Evolutionary conservation across 1,140 invertebrate genomes (phyloP).

Genomic region (Pseudomyrmex cubaensis): DNA sequence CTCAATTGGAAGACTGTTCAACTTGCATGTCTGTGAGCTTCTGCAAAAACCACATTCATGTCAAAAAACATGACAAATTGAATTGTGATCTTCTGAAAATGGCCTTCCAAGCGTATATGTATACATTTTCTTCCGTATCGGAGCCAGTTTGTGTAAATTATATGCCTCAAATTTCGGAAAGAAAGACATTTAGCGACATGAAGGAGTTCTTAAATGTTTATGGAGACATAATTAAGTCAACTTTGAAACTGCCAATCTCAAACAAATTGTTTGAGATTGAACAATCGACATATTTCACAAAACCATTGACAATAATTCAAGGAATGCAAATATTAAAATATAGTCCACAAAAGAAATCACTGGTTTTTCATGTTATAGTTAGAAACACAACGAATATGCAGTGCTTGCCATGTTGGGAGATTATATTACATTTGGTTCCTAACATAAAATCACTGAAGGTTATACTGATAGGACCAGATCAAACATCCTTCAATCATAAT

Average conservation of each 20-base stretch:
- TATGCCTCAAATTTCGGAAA: too few species aligned
- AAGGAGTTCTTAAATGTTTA: conserved; percentile 50
- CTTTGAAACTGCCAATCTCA: conserved; percentile 53
- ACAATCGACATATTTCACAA: conserved; percentile 75
- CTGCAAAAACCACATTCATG: conserved; percentile 68
- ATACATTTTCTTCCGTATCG: background rate
- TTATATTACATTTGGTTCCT: conserved; percentile 76
- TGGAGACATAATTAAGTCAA: conserved; percentile 74
- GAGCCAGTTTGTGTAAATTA: too few species aligned
- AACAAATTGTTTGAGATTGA: conserved; percentile 55
- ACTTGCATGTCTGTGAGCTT: conserved; percentile 74
- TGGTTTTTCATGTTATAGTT: conserved; percentile 77
- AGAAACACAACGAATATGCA: conserved; percentile 64
- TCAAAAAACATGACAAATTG: conserved; percentile 54
- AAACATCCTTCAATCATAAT: conserved; percentile 70
- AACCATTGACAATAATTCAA: conserved; percentile 77
- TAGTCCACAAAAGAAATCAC: background rate
- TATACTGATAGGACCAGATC: conserved; percentile 75
- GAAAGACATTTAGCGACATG: too few species aligned
- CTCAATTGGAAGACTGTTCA: conserved; percentile 66
- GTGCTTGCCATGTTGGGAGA: conserved; percentile 78
- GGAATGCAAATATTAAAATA: conserved; percentile 72
- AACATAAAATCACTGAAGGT: conserved; percentile 63
- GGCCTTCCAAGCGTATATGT: conserved; percentile 72
- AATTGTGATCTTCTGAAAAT: conserved; percentile 67